Evolutionary conservation across 2,888 invertebrate genomes (phyloP).

Genomic region (Xylota sylvarum): DNA sequence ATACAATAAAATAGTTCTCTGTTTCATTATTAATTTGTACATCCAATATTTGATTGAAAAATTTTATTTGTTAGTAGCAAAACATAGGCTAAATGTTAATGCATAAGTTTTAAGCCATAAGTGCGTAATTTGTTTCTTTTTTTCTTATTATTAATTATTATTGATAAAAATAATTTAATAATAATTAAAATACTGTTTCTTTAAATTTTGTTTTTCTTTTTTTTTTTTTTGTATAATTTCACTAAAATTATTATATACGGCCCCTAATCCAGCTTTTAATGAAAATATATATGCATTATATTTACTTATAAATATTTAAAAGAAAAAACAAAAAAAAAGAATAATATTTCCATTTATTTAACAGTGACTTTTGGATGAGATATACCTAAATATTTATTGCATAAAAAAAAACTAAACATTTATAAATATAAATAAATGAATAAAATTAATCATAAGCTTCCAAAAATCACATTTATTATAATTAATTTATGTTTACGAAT

Average conservation of each 20-base stretch:
- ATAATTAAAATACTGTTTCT: conserved; percentile 61
- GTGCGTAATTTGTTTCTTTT: background rate
- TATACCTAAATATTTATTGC: conserved; percentile 31
- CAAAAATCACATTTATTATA: conserved; percentile 11
- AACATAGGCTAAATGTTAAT: conserved; percentile 9
- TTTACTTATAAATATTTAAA: conserved; percentile 45
- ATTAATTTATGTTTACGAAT: conserved; percentile 1
- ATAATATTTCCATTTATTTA: conserved; percentile 45
- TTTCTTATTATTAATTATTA: conserved; percentile 24
- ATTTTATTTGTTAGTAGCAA: conserved; percentile 5
- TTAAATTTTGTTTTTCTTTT: conserved; percentile 7
- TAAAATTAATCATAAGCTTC: conserved; percentile 28
- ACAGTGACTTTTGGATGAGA: conserved; percentile 36
- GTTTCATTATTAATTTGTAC: conserved; percentile 8
- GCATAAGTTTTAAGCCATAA: conserved; percentile 29
- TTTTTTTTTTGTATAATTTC: conserved; percentile 42
- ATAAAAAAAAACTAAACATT: background rate
- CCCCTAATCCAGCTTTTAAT: conserved; percentile 76
- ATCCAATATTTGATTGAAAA: conserved; percentile 12
- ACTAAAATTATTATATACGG: conserved; percentile 69
- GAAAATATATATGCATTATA: conserved; percentile 50
- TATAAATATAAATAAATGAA: conserved; percentile 10
- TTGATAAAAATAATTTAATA: conserved; percentile 45
- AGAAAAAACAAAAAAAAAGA: conserved; percentile 16
- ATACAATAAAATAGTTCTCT: background rate